Evolutionary conservation across 2,797 vertebrate species (phyloP).

Genomic region (Lithobates sylvaticus): DNA sequence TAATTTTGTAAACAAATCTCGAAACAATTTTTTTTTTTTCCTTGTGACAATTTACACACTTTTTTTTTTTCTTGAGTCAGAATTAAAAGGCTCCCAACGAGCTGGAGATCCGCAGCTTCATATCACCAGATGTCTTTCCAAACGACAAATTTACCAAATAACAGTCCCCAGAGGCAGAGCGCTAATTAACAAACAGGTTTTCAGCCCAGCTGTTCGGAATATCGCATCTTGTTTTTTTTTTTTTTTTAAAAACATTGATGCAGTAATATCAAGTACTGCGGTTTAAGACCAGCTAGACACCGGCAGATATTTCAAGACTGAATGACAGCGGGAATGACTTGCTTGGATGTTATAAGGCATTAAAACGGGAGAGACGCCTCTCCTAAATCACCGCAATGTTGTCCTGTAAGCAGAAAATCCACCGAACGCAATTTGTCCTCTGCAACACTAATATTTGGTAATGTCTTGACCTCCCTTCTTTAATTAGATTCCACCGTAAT

Average conservation of each 20-base stretch:
- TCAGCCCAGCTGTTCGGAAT: slow-evolving; percentile 70
- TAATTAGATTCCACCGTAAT: slow-evolving; percentile 51
- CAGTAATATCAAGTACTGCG: no score
- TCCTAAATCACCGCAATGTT: slow-evolving; percentile 10
- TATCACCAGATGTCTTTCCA: slow-evolving; percentile 64
- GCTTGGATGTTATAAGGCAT: slow-evolving; percentile 41
- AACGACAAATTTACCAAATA: slow-evolving; percentile 71
- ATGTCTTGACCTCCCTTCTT: slow-evolving; percentile 43
- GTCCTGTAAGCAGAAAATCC: background rate
- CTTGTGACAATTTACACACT: slow-evolving; percentile 17
- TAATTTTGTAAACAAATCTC: slow-evolving; percentile 1
- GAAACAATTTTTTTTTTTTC: slow-evolving; percentile 9
- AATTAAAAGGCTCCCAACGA: slow-evolving; percentile 32
- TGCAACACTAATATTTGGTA: slow-evolving; percentile 9
- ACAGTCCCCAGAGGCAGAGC: slow-evolving; percentile 67
- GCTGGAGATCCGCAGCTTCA: slow-evolving; percentile 60
- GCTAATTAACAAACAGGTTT: slow-evolving; percentile 72
- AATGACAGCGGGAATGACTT: background rate
- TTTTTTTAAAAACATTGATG: slow-evolving; percentile 28
- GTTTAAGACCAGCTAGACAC: no score
- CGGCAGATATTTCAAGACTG: slow-evolving; percentile 59
- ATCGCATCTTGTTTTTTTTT: background rate
- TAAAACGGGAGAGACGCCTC: slow-evolving; percentile 20
- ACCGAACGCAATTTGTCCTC: background rate
- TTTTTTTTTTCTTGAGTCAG: slow-evolving; percentile 5